Conservation (phyloP, 2,888 invertebrate genomes). For the Orthosia incerta region DNA sequence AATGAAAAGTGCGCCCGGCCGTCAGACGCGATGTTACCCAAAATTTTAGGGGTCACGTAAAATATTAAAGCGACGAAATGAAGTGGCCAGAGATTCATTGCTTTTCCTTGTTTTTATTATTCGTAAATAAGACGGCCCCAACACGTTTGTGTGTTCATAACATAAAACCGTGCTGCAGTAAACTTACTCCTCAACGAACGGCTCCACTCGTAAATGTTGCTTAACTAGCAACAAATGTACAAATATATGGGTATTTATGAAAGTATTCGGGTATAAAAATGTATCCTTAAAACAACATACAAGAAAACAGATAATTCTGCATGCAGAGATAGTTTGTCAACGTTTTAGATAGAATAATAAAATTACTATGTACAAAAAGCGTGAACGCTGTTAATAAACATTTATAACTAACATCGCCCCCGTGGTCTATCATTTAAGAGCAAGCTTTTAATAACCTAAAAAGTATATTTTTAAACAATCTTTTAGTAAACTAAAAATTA, state of each 20-base stretch:
- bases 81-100: conserved; percentile 90
- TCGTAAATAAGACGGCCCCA: conserved; percentile 87
- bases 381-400: not conserved
- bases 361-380: not conserved
- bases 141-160: conserved; percentile 87
- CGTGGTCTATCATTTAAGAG: too few relatives aligned
- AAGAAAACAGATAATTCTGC: conserved; percentile 1
- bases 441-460: too few relatives aligned
- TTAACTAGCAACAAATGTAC: conserved; percentile 77
- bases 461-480: too few relatives aligned
- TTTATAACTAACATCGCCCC: not conserved
- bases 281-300: conserved; percentile 37
- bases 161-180: conserved; percentile 87
- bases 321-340: not conserved
- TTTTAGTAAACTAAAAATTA: too few relatives aligned
- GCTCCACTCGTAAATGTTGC: conserved; percentile 84
- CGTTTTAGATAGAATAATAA: not conserved
- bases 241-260: conserved; percentile 70
- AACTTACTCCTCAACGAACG: conserved; percentile 79
- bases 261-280: conserved; percentile 59
- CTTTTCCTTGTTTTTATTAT: conserved; percentile 90
- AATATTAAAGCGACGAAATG: conserved; percentile 90
- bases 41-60: conserved; percentile 90
- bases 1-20: conserved; percentile 89
- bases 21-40: conserved; percentile 81